phyloP scores from a whole-genome alignment of 2,113 vertebrate species.

The Pygathrix nemaeus region DNA sequence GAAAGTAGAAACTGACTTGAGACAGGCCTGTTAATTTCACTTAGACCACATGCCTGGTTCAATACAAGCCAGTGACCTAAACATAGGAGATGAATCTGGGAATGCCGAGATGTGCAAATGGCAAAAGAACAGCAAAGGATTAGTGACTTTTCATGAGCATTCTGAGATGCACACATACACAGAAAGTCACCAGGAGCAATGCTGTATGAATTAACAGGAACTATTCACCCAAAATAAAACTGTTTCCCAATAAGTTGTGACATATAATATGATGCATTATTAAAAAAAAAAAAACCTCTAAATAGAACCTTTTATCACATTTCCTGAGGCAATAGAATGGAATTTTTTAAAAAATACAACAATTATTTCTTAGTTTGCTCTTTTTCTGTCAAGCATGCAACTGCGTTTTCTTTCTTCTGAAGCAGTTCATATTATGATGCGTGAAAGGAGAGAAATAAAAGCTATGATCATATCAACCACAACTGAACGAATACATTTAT shows the following conservation, averaged over 20 bases:
- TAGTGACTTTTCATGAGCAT: slow-evolving; percentile 14
- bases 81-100: slow-evolving; percentile 28
- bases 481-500: slow-evolving; percentile 69
- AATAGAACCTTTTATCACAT: slow-evolving; percentile 50
- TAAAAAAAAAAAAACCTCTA: background rate
- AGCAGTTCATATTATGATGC: slow-evolving; percentile 45
- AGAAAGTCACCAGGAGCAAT: slow-evolving; percentile 36
- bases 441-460: slow-evolving; percentile 63
- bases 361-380: slow-evolving; percentile 71
- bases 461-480: slow-evolving; percentile 41
- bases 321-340: slow-evolving; percentile 48
- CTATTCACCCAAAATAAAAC: slow-evolving; percentile 43
- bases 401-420: slow-evolving; percentile 53
- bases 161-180: slow-evolving; percentile 23
- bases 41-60: slow-evolving; percentile 64
- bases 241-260: background rate
- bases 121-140: slow-evolving; percentile 41
- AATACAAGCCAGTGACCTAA: slow-evolving; percentile 70
- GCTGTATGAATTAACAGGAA: slow-evolving; percentile 51
- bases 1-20: slow-evolving; percentile 53
- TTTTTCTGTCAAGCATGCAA: slow-evolving; percentile 61
- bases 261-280: slow-evolving; percentile 7
- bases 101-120: slow-evolving; percentile 5
- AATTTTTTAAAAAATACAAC: slow-evolving; percentile 56
- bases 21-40: slow-evolving; percentile 60